Evolutionary conservation across 2,797 vertebrate genomes (phyloP).

Genomic region (Otolemur crassicaudatus): DNA sequence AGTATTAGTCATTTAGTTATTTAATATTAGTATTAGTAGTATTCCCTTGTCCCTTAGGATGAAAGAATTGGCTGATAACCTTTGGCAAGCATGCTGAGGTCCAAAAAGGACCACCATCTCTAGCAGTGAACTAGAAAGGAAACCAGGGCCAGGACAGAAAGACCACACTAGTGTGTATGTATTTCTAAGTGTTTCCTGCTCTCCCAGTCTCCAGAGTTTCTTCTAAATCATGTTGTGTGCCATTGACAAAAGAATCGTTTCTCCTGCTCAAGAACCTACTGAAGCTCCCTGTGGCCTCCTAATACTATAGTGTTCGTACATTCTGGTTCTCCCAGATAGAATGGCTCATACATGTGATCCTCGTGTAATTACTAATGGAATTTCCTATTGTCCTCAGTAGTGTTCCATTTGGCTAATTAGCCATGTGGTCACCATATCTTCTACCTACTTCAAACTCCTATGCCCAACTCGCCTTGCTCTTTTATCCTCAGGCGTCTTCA

Average conservation of each 20-base stretch:
- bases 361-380: neutral
- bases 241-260: neutral
- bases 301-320: neutral
- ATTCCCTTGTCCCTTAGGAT: neutral
- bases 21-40: neutral
- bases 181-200: neutral
- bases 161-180: neutral
- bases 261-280: neutral
- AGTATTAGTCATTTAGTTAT: no score
- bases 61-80: neutral
- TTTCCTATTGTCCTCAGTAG: neutral
- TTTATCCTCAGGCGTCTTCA: neutral
- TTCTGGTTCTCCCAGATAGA: neutral
- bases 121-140: neutral
- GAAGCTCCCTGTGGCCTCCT: neutral
- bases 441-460: neutral
- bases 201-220: neutral
- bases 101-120: neutral
- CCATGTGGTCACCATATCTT: neutral
- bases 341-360: neutral
- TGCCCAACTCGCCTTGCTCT: neutral
- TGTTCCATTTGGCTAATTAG: constrained; percentile 23
- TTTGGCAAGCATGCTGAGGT: neutral
- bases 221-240: neutral
- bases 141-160: neutral